Percentiles rank a stretch among this genome's conserved stretches.
Evolutionary conservation across 2,888 invertebrate genomes (phyloP).

Genomic region (Drosophila stalkeri): DNA sequence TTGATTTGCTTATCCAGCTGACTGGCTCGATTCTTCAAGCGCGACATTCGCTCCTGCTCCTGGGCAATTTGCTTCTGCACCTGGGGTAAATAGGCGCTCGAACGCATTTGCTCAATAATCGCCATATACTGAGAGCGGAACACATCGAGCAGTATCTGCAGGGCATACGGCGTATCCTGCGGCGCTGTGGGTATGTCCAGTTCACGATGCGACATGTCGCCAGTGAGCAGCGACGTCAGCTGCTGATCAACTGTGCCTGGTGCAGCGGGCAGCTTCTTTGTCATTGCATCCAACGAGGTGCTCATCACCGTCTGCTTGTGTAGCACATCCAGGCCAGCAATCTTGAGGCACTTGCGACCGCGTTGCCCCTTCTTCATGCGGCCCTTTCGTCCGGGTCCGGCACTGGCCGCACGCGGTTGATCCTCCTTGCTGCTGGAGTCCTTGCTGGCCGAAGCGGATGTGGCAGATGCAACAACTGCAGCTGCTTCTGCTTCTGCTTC

Average conservation of each 20-base stretch:
- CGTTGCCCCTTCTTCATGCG: constrained; percentile 87
- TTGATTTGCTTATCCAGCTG: constrained; percentile 97
- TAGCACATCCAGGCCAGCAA: constrained; percentile 94
- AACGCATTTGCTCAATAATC: constrained; percentile 93
- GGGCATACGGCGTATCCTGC: constrained; percentile 92
- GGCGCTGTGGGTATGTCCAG: constrained; percentile 93
- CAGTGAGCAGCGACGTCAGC: constrained; percentile 91
- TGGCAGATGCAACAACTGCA: constrained; percentile 83
- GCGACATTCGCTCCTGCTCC: constrained; percentile 93
- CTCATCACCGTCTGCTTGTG: constrained; percentile 95
- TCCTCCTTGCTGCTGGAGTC: constrained; percentile 84
- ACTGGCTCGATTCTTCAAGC: constrained; percentile 92
- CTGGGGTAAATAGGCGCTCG: constrained; percentile 90
- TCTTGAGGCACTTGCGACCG: constrained; percentile 90
- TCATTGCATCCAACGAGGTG: constrained; percentile 90
- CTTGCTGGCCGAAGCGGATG: constrained; percentile 68
- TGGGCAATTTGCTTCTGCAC: constrained; percentile 92
- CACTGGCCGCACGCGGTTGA: constrained; percentile 69
- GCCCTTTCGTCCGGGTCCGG: constrained; percentile 85
- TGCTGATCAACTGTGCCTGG: constrained; percentile 97
- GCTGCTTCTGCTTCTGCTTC: constrained; percentile 84
- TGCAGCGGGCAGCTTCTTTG: constrained; percentile 92
- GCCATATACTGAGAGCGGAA: constrained; percentile 94
- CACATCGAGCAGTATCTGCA: constrained; percentile 94
- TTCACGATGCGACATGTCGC: constrained; percentile 91